These are phyloP conservation scores for Microplitis mediator DNA, from an alignment of 1,140 invertebrate genomes.

Conservation along the genomic window DNA sequence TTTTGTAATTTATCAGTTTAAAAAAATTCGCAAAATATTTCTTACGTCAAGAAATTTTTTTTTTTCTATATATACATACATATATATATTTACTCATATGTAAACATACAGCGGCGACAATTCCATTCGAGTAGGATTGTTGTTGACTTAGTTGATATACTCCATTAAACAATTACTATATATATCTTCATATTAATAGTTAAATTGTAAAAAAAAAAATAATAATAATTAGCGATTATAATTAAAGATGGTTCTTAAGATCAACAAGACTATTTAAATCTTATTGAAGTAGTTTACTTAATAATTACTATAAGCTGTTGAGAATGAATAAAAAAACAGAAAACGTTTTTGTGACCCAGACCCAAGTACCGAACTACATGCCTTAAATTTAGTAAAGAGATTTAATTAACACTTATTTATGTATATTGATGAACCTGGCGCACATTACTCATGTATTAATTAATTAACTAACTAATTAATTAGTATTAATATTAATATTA, in stretches of 20 bases:
- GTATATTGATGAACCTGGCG: slow-evolving; percentile 11
- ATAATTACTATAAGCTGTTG: slow-evolving; percentile 17
- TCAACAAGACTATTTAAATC: background rate
- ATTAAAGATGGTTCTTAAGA: background rate
- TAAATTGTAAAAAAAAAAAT: too few relatives aligned
- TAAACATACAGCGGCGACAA: too few relatives aligned
- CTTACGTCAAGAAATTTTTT: too few relatives aligned
- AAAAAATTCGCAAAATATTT: too few relatives aligned
- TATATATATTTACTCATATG: too few relatives aligned
- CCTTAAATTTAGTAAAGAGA: slow-evolving; percentile 29
- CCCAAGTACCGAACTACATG: slow-evolving; percentile 42
- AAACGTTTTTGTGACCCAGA: slow-evolving; percentile 29
- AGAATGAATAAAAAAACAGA: slow-evolving; percentile 12
- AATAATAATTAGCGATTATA: too few relatives aligned
- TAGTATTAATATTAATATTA: background rate
- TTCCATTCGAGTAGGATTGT: too few relatives aligned
- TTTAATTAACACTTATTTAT: slow-evolving; percentile 14
- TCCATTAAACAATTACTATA: too few relatives aligned
- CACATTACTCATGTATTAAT: slow-evolving; percentile 11
- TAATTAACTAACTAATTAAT: background rate
- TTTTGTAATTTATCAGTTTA: too few relatives aligned
- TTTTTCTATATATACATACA: too few relatives aligned
- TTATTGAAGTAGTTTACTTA: background rate
- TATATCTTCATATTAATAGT: too few relatives aligned
- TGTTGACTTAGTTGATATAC: too few relatives aligned